phyloP scores from a whole-genome alignment of 2,888 invertebrate genomes.

The Caenorhabditis imperialis region DNA sequence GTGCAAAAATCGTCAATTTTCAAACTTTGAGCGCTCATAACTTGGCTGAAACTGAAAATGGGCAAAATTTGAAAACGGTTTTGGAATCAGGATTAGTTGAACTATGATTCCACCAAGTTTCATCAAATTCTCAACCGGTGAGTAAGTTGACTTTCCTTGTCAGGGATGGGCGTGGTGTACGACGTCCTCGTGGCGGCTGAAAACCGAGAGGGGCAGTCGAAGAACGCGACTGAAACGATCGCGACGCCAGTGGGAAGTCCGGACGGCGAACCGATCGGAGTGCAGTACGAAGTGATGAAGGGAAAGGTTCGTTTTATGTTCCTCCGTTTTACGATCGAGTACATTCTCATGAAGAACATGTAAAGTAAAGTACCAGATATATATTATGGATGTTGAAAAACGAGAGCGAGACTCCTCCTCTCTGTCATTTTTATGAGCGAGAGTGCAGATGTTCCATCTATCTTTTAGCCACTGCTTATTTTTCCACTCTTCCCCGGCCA shows the following conservation, averaged over 20 bases:
- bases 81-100: no score
- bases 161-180: constrained; percentile 81
- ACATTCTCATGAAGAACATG: constrained; percentile 39
- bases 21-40: no score
- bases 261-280: constrained; percentile 73
- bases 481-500: no score
- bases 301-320: constrained; percentile 65
- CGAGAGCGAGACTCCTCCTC: constrained; percentile 10
- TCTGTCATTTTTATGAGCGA: constrained; percentile 42
- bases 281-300: constrained; percentile 74
- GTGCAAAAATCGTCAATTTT: no score
- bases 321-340: constrained; percentile 26
- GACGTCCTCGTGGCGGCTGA: constrained; percentile 96
- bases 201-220: constrained; percentile 94
- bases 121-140: no score
- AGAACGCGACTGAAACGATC: constrained; percentile 91
- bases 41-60: no score
- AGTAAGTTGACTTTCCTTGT: constrained; percentile 24
- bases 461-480: constrained; percentile 10
- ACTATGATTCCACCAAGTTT: no score
- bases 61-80: no score
- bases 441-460: constrained; percentile 32
- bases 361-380: constrained; percentile 29
- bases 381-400: constrained; percentile 48
- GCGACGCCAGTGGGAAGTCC: constrained; percentile 90